A percentile compares a stretch with the other conserved stretches of the same genome.
These are phyloP conservation scores for Lycaon pictus DNA, from an alignment of 2,113 vertebrate genomes.

Conservation along the genomic window DNA sequence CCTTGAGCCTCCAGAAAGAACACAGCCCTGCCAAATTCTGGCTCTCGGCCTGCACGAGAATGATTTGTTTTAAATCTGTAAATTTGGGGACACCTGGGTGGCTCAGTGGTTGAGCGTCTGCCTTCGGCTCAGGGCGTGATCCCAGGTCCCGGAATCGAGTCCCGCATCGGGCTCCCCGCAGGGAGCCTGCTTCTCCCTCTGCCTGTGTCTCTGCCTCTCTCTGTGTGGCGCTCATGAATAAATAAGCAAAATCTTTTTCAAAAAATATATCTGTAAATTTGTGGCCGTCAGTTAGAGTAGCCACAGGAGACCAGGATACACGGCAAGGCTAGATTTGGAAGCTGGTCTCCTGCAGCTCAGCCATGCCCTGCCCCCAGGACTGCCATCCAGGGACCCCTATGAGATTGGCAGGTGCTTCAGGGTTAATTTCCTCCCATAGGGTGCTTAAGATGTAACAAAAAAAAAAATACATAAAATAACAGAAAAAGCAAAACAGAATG, in stretches of 20 bases:
- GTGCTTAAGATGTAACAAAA: background rate
- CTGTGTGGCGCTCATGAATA: too few species aligned
- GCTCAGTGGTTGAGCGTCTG: too few species aligned
- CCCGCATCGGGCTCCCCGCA: too few species aligned
- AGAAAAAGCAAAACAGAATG: background rate
- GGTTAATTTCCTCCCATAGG: background rate
- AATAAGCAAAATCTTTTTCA: too few species aligned
- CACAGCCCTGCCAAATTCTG: rapidly evolving
- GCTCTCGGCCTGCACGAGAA: background rate
- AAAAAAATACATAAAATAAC: background rate
- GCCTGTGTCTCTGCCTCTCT: too few species aligned
- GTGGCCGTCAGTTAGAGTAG: background rate
- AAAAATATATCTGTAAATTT: background rate
- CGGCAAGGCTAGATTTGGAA: background rate
- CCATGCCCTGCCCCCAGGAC: rapidly evolving
- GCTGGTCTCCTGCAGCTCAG: background rate
- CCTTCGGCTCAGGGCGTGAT: too few species aligned
- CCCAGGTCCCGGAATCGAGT: too few species aligned
- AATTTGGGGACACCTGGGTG: background rate
- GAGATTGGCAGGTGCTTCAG: rapidly evolving
- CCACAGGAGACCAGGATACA: rapidly evolving
- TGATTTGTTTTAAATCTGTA: background rate
- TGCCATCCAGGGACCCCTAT: background rate
- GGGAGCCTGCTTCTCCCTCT: too few species aligned
- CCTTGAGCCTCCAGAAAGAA: background rate